Evolutionary conservation across 2,888 invertebrate genomes (phyloP).

Genomic region (Timandra comae): DNA sequence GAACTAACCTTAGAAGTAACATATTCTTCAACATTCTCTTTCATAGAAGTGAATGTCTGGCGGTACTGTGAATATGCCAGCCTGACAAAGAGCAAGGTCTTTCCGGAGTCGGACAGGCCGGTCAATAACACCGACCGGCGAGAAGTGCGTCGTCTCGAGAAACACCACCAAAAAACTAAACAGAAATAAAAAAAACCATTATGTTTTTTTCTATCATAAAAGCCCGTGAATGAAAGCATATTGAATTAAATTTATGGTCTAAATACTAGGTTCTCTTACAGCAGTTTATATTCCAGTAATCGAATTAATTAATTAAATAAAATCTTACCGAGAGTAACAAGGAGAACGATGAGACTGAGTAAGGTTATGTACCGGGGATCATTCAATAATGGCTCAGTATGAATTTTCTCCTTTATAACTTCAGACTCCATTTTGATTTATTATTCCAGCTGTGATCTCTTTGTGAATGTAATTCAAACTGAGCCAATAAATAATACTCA

Average conservation of each 20-base stretch:
- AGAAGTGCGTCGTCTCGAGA: conserved; percentile 74
- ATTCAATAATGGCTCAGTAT: conserved; percentile 62
- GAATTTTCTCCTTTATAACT: conserved; percentile 64
- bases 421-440: conserved; percentile 50
- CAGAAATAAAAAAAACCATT: conserved; percentile 22
- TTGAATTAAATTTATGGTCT: not conserved
- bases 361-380: conserved; percentile 70
- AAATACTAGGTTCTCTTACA: not conserved
- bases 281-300: not conserved
- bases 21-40: conserved; percentile 87
- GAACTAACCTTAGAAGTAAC: conserved; percentile 78
- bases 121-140: conserved; percentile 84
- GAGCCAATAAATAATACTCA: too few relatives aligned
- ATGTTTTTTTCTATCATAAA: too few relatives aligned
- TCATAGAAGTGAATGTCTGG: conserved; percentile 91
- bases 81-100: conserved; percentile 90
- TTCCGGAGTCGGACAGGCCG: conserved; percentile 93
- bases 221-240: not conserved
- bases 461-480: too few relatives aligned
- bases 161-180: conserved; percentile 79
- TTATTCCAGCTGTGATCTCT: too few relatives aligned
- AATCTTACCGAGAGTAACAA: conserved; percentile 60
- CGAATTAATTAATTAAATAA: not conserved
- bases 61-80: conserved; percentile 83
- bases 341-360: conserved; percentile 56